Conservation (phyloP, 2,113 vertebrate species). For the Phaetusa simplex region DNA sequence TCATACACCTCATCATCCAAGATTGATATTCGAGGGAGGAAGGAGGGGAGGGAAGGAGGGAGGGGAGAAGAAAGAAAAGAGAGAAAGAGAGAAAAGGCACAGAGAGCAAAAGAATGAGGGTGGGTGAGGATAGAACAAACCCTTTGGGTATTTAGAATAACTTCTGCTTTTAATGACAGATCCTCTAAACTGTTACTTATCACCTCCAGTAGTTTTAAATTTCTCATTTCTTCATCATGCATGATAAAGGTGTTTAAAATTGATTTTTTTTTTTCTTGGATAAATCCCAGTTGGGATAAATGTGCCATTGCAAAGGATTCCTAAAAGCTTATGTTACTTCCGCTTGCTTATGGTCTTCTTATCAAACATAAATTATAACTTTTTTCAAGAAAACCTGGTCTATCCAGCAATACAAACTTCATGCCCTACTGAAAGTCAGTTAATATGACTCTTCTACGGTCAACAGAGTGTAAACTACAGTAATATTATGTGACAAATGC, state of each 20-base stretch:
- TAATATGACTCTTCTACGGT: not conserved
- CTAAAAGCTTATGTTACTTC: not conserved
- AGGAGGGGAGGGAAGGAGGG: not conserved
- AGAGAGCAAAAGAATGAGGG: not conserved
- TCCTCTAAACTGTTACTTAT: not conserved
- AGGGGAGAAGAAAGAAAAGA: not conserved
- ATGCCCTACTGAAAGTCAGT: not conserved
- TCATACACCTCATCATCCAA: not conserved
- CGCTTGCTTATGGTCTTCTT: not conserved
- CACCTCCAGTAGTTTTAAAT: not conserved
- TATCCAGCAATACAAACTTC: not conserved
- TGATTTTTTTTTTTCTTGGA: not conserved
- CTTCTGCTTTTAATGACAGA: not conserved
- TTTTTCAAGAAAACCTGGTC: not conserved
- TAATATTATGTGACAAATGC: not conserved
- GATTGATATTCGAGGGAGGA: not conserved
- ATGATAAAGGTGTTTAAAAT: not conserved
- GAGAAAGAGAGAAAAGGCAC: not conserved
- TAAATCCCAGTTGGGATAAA: not conserved
- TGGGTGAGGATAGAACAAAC: accelerated
- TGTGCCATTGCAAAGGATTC: not conserved
- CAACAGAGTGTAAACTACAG: not conserved
- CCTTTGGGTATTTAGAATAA: not conserved
- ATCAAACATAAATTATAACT: not conserved
- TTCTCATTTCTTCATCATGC: not conserved